A percentile compares a stretch with the other conserved stretches of the same genome.
Conservation (phyloP, 2,113 vertebrate genomes). For the Melospiza georgiana region DNA sequence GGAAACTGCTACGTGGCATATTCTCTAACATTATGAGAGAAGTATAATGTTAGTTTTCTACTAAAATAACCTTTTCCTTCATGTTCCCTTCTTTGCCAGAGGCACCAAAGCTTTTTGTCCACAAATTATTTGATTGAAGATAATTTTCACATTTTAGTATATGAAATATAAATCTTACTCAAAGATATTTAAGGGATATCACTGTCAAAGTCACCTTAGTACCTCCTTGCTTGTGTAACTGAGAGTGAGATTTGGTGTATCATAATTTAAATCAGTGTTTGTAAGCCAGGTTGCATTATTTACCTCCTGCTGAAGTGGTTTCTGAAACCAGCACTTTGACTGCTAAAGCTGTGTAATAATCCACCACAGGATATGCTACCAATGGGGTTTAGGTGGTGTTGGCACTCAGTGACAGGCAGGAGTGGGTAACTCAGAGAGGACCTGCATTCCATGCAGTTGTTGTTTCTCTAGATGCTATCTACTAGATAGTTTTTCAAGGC, state of each 20-base stretch:
- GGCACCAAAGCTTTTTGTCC: neutral
- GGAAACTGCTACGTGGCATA: neutral
- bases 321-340: neutral
- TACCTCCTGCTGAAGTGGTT: neutral
- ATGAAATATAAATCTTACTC: neutral
- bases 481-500: neutral
- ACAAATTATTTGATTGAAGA: neutral
- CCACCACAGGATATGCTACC: neutral
- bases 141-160: neutral
- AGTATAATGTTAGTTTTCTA: neutral
- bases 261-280: neutral
- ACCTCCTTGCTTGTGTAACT: neutral
- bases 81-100: neutral
- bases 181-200: neutral
- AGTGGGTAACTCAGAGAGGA: neutral
- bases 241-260: neutral
- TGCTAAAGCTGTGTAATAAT: neutral
- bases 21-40: neutral
- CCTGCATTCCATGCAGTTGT: neutral
- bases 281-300: neutral
- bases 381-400: neutral
- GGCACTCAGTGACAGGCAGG: neutral
- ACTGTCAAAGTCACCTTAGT: neutral
- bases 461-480: neutral
- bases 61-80: neutral